A percentile compares a stretch with the other conserved stretches of the same genome.
phyloP scores from a whole-genome alignment of 2,888 invertebrate species.

The Andrena haemorrhoa region DNA sequence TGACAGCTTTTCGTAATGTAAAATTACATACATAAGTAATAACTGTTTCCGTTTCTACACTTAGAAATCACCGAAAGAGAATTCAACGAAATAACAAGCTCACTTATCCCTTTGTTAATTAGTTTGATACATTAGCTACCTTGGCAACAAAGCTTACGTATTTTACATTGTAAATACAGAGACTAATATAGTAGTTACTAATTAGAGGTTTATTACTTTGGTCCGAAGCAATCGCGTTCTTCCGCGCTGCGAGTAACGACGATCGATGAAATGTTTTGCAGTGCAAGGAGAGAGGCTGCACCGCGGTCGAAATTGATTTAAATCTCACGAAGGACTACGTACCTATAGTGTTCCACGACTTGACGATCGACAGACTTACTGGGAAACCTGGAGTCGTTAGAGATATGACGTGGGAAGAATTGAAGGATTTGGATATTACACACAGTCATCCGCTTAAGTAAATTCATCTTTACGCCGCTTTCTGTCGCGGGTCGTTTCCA shows the following conservation, averaged over 20 bases:
- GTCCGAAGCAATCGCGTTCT: background rate
- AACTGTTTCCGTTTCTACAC: slow-evolving; percentile 29
- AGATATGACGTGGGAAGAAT: slow-evolving; percentile 88
- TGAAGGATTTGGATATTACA: slow-evolving; percentile 89
- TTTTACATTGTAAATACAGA: slow-evolving; percentile 30
- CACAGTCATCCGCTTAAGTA: slow-evolving; percentile 90
- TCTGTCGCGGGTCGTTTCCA: background rate
- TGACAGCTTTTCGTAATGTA: slow-evolving; percentile 90
- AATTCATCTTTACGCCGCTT: slow-evolving; percentile 60
- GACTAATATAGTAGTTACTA: slow-evolving; percentile 59
- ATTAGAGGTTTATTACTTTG: slow-evolving; percentile 33
- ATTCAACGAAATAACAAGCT: slow-evolving; percentile 19
- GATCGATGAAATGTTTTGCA: slow-evolving; percentile 81
- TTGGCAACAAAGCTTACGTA: slow-evolving; percentile 30
- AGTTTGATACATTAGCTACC: slow-evolving; percentile 12
- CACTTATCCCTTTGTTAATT: slow-evolving; percentile 7
- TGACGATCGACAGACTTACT: slow-evolving; percentile 89
- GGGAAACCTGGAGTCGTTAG: slow-evolving; percentile 86
- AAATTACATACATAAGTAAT: slow-evolving; percentile 76
- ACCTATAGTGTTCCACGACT: slow-evolving; percentile 92
- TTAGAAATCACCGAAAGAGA: slow-evolving; percentile 14
- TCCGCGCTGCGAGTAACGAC: background rate
- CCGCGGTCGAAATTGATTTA: slow-evolving; percentile 92
- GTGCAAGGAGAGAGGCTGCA: slow-evolving; percentile 90
- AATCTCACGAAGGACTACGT: slow-evolving; percentile 90